phyloP scores from a whole-genome alignment of 2,797 vertebrate genomes.

The Cheirogaleus major region DNA sequence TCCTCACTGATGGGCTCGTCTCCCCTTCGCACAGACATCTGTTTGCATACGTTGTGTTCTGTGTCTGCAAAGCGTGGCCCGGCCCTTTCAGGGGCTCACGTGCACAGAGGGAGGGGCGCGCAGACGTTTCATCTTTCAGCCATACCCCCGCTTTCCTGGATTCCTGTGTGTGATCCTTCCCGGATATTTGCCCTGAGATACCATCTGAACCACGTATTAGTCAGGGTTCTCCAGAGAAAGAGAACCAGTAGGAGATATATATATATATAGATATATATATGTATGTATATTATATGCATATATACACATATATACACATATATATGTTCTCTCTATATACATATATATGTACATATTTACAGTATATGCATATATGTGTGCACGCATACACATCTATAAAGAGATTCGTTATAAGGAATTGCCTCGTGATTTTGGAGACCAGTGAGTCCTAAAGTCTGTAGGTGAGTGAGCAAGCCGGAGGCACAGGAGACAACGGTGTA shows the following conservation, averaged over 20 bases:
- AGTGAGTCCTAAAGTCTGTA: neutral
- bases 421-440: neutral
- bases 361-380: too few species aligned
- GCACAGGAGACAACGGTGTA: neutral
- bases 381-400: neutral
- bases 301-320: too few species aligned
- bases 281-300: too few species aligned
- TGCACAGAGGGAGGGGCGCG: rapidly evolving
- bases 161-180: neutral
- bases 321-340: neutral
- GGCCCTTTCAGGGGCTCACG: neutral
- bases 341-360: neutral
- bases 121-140: neutral
- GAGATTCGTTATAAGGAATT: neutral
- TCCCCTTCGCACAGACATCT: neutral
- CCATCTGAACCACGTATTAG: neutral
- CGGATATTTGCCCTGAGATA: neutral
- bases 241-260: neutral
- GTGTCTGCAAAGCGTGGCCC: rapidly evolving
- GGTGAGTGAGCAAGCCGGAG: neutral
- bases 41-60: rapidly evolving
- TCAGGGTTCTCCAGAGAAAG: neutral
- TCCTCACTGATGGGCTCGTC: rapidly evolving
- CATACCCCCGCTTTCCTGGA: too few species aligned
- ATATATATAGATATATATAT: too few species aligned